phyloP scores from a whole-genome alignment of 2,888 invertebrate species.

The Lysandra bellargus region DNA sequence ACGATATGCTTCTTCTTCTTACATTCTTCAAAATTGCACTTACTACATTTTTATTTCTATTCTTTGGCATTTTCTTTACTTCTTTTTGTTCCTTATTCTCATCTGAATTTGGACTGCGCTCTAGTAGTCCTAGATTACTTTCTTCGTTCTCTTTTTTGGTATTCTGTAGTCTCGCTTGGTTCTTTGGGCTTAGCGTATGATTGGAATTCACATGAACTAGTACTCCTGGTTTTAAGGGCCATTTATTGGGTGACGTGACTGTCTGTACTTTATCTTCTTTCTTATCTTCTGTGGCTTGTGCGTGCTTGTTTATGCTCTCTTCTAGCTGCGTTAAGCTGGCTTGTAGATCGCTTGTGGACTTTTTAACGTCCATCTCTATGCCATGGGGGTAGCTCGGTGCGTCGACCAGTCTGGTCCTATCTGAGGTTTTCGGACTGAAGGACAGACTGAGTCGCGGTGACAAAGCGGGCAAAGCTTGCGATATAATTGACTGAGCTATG shows the following conservation, averaged over 20 bases:
- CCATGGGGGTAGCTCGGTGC: conserved; percentile 53
- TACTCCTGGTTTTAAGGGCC: conserved; percentile 94
- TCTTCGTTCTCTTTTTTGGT: conserved; percentile 47
- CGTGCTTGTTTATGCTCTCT: conserved; percentile 51
- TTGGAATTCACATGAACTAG: conserved; percentile 92
- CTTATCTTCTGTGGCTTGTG: conserved; percentile 50
- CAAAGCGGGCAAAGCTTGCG: conserved; percentile 76
- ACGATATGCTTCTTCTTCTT: conserved; percentile 64
- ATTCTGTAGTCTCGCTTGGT: conserved; percentile 66
- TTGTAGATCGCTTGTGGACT: conserved; percentile 51
- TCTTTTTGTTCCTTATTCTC: conserved; percentile 47
- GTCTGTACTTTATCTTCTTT: conserved; percentile 58
- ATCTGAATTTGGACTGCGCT: conserved; percentile 58
- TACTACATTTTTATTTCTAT: conserved; percentile 64
- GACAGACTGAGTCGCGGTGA: conserved; percentile 70
- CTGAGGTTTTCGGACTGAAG: conserved; percentile 72
- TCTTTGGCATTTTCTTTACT: conserved; percentile 67
- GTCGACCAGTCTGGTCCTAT: conserved; percentile 72
- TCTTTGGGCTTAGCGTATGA: conserved; percentile 84
- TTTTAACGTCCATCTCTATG: conserved; percentile 67
- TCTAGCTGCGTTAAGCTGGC: conserved; percentile 58
- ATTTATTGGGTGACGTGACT: conserved; percentile 83
- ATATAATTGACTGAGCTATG: conserved; percentile 78
- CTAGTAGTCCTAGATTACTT: conserved; percentile 66
- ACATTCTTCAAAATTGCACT: conserved; percentile 65